Evolutionary conservation across 2,888 invertebrate species (phyloP).

Genomic region (Megalurothrips usitatus): DNA sequence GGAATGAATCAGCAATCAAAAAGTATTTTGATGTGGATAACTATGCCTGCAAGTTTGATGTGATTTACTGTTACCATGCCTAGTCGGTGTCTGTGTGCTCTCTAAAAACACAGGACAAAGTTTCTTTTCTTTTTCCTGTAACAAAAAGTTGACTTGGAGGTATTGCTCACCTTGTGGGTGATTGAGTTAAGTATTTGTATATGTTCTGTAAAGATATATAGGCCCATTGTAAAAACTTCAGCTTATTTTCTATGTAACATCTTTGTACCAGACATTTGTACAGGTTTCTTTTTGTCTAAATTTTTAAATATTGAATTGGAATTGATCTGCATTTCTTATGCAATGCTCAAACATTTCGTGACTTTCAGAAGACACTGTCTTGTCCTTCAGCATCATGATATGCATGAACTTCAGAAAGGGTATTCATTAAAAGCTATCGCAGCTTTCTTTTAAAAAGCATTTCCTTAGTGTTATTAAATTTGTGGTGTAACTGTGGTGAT

Average conservation of each 20-base stretch:
- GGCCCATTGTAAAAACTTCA: not conserved
- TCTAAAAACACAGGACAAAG: not conserved
- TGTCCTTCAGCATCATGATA: not conserved
- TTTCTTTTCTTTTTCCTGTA: not conserved
- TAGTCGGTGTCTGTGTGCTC: constrained; percentile 1
- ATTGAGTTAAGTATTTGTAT: too few relatives aligned
- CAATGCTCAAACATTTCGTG: not conserved
- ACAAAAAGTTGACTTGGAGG: too few relatives aligned
- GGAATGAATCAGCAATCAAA: not conserved
- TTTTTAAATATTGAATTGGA: too few relatives aligned
- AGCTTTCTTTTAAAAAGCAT: not conserved
- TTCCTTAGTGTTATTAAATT: not conserved
- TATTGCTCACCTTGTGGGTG: too few relatives aligned
- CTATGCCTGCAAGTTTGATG: not conserved
- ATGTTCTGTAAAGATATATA: not conserved
- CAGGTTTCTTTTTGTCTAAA: too few relatives aligned
- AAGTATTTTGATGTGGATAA: not conserved
- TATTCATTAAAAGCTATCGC: not conserved
- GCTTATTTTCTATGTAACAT: not conserved
- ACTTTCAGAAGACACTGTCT: not conserved
- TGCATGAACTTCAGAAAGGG: not conserved
- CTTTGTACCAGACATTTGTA: not conserved
- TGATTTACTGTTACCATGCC: not conserved
- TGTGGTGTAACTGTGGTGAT: not conserved
- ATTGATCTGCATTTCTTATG: not conserved